Percentiles rank a stretch among this genome's conserved stretches.
Evolutionary conservation across 2,888 invertebrate genomes (phyloP).

Genomic region (Timema cristinae): DNA sequence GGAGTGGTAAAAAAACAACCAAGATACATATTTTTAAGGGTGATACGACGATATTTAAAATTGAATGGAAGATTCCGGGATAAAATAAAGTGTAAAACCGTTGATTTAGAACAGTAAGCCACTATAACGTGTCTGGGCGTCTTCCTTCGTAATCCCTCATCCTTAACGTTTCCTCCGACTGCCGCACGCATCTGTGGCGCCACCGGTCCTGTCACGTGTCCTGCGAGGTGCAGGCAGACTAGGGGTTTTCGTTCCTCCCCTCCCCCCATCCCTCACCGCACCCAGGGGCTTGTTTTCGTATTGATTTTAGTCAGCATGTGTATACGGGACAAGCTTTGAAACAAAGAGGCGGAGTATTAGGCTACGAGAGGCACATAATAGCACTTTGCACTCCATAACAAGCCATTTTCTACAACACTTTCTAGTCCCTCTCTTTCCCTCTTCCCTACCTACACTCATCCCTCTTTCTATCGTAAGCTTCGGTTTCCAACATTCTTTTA

Average conservation of each 20-base stretch:
- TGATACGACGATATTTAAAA: too few relatives aligned
- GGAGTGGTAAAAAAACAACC: too few relatives aligned
- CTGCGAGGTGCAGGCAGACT: background rate
- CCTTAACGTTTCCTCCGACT: background rate
- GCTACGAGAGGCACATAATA: slow-evolving; percentile 4
- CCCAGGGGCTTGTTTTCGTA: slow-evolving; percentile 12
- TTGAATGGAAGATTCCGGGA: too few relatives aligned
- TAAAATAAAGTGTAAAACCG: too few relatives aligned
- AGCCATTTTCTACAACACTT: background rate
- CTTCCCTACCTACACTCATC: too few relatives aligned
- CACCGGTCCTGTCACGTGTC: background rate
- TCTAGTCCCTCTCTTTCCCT: too few relatives aligned
- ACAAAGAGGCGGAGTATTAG: slow-evolving; percentile 5
- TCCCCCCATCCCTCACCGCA: background rate
- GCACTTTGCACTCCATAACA: slow-evolving; percentile 5
- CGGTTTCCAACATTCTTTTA: too few relatives aligned
- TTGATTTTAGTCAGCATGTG: slow-evolving; percentile 3
- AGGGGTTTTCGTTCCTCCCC: slow-evolving; percentile 1
- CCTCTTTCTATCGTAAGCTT: too few relatives aligned
- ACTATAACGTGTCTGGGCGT: too few relatives aligned
- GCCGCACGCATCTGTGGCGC: background rate
- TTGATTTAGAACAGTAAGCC: too few relatives aligned
- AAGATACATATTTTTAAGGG: too few relatives aligned
- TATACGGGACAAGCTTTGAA: background rate
- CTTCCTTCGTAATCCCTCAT: too few relatives aligned